Conservation (phyloP, 2,797 vertebrate species). For the Prunella strophiata region DNA sequence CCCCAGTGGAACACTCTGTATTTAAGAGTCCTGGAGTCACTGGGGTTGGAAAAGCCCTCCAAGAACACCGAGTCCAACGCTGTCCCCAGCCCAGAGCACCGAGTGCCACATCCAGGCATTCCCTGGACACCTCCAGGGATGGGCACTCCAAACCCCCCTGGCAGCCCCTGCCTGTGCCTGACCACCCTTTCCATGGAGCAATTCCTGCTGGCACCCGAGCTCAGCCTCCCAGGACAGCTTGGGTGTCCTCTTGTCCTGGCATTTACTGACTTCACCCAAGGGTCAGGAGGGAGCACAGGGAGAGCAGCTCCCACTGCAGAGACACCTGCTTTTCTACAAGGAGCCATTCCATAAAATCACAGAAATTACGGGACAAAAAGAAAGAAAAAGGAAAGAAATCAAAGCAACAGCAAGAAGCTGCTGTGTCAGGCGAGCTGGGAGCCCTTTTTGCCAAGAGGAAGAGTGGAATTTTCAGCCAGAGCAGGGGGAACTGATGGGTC, state of each 20-base stretch:
- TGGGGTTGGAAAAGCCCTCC: background rate
- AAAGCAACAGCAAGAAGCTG: background rate
- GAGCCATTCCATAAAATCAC: background rate
- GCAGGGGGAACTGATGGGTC: background rate
- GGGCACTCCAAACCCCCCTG: background rate
- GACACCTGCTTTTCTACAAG: background rate
- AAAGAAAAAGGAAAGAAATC: background rate
- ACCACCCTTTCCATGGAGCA: background rate
- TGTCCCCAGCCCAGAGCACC: background rate
- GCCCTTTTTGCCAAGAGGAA: background rate
- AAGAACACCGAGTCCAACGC: background rate
- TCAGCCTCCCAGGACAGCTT: background rate
- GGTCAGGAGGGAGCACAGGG: rapidly evolving
- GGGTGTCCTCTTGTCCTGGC: background rate
- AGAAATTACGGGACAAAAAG: background rate
- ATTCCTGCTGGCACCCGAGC: background rate
- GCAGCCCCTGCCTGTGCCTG: background rate
- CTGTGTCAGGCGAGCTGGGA: background rate
- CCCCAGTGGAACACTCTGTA: background rate
- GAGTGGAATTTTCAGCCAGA: background rate
- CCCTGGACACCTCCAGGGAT: background rate
- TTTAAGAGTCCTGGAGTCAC: rapidly evolving
- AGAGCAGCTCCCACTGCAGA: background rate
- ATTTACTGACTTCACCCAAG: background rate
- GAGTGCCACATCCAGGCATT: rapidly evolving